These are phyloP conservation scores for Mylabris phalerata DNA, from an alignment of 1,140 invertebrate genomes.

Conservation along the genomic window DNA sequence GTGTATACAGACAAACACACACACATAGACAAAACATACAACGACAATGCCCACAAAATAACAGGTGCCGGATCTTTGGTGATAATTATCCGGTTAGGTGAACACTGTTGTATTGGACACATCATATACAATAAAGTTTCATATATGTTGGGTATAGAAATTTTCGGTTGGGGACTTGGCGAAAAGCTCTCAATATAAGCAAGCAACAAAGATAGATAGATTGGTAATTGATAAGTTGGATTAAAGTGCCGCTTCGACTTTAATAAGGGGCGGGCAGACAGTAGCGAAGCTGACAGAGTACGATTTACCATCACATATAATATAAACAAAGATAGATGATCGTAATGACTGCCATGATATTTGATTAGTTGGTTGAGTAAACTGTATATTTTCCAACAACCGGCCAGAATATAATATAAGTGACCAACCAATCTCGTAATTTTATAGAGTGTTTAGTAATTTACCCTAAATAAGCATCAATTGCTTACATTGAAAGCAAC, in stretches of 20 bases:
- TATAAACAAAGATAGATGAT: constrained; percentile 20
- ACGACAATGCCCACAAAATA: constrained; percentile 14
- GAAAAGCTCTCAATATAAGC: background rate
- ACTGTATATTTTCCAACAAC: constrained; percentile 7
- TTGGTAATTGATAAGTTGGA: constrained; percentile 39
- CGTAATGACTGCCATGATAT: constrained; percentile 33
- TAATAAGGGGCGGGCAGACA: constrained; percentile 41
- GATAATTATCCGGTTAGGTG: constrained; percentile 12
- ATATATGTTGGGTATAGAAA: too few relatives aligned
- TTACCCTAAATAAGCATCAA: background rate
- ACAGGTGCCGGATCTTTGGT: constrained; percentile 11
- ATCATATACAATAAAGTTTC: background rate
- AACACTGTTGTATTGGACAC: background rate
- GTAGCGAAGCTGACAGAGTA: constrained; percentile 28
- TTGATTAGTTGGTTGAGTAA: constrained; percentile 35
- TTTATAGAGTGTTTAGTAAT: constrained; percentile 7
- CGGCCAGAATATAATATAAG: constrained; percentile 13
- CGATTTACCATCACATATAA: background rate
- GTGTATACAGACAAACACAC: constrained; percentile 4
- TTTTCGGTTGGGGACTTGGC: background rate
- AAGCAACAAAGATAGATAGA: constrained; percentile 3
- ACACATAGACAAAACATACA: background rate
- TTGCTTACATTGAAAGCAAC: too few relatives aligned
- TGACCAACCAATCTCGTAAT: constrained; percentile 5
- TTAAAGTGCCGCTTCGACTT: constrained; percentile 39